Conservation (phyloP, 2,113 vertebrate species). For the Pantherophis guttatus region DNA sequence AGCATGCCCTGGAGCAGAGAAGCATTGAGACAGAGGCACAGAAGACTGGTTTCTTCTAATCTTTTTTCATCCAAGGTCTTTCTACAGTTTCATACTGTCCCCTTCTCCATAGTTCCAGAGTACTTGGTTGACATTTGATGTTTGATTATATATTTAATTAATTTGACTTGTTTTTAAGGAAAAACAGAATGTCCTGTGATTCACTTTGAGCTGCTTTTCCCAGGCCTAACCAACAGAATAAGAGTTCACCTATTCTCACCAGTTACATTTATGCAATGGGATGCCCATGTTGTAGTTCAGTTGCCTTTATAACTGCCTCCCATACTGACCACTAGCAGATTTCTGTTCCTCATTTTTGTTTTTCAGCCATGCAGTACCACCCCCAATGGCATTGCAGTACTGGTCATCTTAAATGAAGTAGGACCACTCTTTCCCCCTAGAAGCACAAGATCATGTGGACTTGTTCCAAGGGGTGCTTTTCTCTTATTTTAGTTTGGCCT, state of each 20-base stretch:
- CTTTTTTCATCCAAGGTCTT: neutral
- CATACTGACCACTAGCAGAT: neutral
- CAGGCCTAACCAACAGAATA: neutral
- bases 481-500: neutral
- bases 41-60: neutral
- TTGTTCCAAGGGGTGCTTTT: neutral
- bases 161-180: neutral
- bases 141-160: neutral
- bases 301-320: neutral
- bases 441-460: neutral
- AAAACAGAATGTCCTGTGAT: neutral
- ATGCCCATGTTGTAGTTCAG: neutral
- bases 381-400: neutral
- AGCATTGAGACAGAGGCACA: neutral
- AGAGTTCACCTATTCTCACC: neutral
- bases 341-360: neutral
- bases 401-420: neutral
- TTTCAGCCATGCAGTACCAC: neutral
- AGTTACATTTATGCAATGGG: neutral
- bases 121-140: neutral
- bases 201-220: neutral
- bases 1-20: neutral
- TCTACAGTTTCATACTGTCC: neutral
- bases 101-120: neutral
- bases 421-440: neutral